Conservation (phyloP, 1,140 invertebrate species). For the Conopomorpha cramerella region DNA sequence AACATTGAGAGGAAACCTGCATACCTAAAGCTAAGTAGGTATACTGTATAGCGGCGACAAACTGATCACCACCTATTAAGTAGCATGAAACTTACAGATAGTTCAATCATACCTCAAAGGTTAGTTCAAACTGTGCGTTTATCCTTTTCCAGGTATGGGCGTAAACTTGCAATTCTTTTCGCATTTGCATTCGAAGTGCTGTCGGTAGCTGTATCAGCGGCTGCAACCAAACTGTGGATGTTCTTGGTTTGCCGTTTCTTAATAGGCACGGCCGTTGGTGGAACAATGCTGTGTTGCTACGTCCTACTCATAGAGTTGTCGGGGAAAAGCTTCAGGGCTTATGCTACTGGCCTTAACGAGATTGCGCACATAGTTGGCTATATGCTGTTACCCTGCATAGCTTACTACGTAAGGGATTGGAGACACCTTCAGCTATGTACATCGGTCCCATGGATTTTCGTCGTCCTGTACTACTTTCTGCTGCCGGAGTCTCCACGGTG, state of each 20-base stretch:
- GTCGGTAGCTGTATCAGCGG: conserved; percentile 62
- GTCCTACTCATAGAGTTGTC: conserved; percentile 54
- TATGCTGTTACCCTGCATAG: conserved; percentile 64
- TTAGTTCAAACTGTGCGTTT: no score
- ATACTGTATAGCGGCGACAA: no score
- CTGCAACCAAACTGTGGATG: conserved; percentile 63
- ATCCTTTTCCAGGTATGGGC: conserved; percentile 63
- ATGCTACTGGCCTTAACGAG: conserved; percentile 24
- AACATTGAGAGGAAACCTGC: no score
- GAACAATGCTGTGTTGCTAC: conserved; percentile 65
- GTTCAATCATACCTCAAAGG: no score
- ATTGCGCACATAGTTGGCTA: conserved; percentile 47
- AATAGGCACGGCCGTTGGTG: conserved; percentile 62
- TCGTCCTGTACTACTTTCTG: conserved; percentile 26
- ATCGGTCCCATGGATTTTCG: conserved; percentile 57
- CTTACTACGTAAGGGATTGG: conserved; percentile 70
- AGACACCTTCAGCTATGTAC: conserved; percentile 65
- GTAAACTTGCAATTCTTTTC: conserved; percentile 62
- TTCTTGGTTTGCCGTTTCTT: conserved; percentile 65
- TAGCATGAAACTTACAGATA: no score
- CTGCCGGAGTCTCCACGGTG: conserved; percentile 47
- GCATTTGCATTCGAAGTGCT: conserved; percentile 61
- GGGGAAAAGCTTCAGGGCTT: conserved; percentile 41
- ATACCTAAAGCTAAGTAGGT: no score
- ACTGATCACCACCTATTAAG: no score